Percentiles rank a stretch among this genome's conserved stretches.
Conservation (phyloP, 2,113 vertebrate genomes). For the Lethenteron reissneri region DNA sequence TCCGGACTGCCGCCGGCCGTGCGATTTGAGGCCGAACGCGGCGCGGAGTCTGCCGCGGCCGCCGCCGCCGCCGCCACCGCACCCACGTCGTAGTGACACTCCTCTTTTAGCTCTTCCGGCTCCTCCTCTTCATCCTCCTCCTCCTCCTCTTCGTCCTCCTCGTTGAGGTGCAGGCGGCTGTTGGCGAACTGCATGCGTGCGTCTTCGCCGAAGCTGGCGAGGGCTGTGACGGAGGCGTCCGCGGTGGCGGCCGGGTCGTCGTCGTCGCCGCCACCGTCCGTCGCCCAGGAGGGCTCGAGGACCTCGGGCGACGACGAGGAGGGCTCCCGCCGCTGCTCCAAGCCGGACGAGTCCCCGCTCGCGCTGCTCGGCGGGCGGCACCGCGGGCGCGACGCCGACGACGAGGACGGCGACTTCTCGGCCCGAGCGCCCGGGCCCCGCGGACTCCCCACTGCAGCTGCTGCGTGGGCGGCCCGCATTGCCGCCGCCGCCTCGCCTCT, state of each 20-base stretch:
- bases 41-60: conserved; percentile 6
- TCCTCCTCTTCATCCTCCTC: conserved; percentile 20
- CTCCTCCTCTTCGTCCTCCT: conserved; percentile 30
- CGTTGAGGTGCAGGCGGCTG: conserved; percentile 57
- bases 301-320: conserved; percentile 4
- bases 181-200: conserved; percentile 52
- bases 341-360: conserved; percentile 1
- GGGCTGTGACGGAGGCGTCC: conserved; percentile 31
- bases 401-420: neutral
- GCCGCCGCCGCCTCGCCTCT: neutral
- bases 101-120: conserved; percentile 6
- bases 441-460: neutral
- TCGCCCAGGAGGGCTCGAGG: conserved; percentile 14
- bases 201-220: conserved; percentile 27
- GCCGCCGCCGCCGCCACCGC: neutral
- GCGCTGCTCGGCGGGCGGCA: conserved; percentile 1
- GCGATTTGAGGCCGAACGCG: conserved; percentile 18
- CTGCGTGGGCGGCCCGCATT: neutral
- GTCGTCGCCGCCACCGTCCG: conserved; percentile 25
- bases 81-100: neutral
- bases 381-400: neutral
- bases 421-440: neutral
- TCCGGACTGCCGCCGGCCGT: conserved; percentile 13
- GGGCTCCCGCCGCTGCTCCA: conserved; percentile 3
- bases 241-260: conserved; percentile 5